Base-by-base conservation (phyloP, 2,797 vertebrate species). In the Rallus crepitans region DNA sequence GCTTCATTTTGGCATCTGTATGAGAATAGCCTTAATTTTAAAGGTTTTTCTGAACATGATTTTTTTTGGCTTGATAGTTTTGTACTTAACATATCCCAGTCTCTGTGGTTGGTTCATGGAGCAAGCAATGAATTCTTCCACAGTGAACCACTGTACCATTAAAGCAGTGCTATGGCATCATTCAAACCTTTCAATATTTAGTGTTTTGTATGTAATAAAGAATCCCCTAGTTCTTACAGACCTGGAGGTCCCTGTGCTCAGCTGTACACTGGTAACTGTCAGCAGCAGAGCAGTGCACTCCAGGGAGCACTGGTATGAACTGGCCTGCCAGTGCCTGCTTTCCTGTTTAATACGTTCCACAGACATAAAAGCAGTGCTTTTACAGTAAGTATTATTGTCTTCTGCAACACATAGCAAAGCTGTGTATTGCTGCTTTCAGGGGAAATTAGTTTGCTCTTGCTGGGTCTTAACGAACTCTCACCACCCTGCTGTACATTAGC, bases 21-120 rank as follows among this genome's bases (percentile, higher is more conserved):
- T 90, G 70, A 45, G 17, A 60, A 69, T 92, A 52, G 66, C 72
- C 40, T 47, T 90, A 55, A 77, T 93, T 87, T 78, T 72, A 75
- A 17, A 79, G n/a, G 70, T 56, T 25, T 94, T 52, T 91, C n/a
- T 40, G 76, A 59, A 11, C 14, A 4, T 52, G 5, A 18, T 19
- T 28, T 72, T 72, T 80, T 85, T 63, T 33, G 28, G 28, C 68
- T 40, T n/a, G 42, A 30, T 77, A 5, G 66, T 50, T 92, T 45
- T 88, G 82, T 83, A 93, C 93, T 96, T 93, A 60, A 33, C 0
- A 0, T 50, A 3, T 28, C 66, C 7, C 73, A 63, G 35, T 47
- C 56, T 64, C 57, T 65, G 73, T 48, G 84, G 47, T n/a, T 90
- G 80, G 56, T 40, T 94, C 60, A 42, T 76, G 21, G 15, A 28